Base-by-base conservation (phyloP, 2,888 invertebrate species). In the Tetanocera ferruginea region DNA sequence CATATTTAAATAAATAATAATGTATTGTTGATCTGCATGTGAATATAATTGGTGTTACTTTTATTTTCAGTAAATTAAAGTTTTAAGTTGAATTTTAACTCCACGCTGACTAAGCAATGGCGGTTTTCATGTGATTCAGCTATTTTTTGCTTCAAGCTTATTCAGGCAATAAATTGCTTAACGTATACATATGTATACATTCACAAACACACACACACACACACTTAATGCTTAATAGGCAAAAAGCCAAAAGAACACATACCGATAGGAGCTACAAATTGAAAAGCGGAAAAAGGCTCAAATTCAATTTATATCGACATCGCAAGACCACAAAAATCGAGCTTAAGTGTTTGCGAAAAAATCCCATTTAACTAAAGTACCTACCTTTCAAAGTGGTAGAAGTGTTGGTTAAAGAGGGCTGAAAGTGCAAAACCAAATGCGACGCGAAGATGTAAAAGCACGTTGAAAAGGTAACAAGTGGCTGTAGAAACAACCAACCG, bases 281-380 rank as follows among this genome's bases (percentile, higher is more conserved):
- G 64, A 79, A 80, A 80, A 78, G 79, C 78, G 67, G 76, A 78
- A 79, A 80, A 81, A 85, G 82, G 82, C 84, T 83, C 83, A 87
- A 87, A 87, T 87, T 87, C 87, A 87, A 87, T 87, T 87, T 86
- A 84, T 86, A 87, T 87, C 86, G 85, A 85, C 85, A 83, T 81
- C 75, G 71, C 49, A 80, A 81, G 81, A 82, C 81, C 78, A 76
- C 79, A 81, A 80, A 83, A 81, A 82, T 80, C 80, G 76, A 79
- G 77, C 79, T 75, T 80, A 80, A 80, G 82, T 84, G 82, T 84
- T 82, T 85, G 86, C 78, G 77, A 80, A 81, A 74, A 80, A 80
- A 71, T 76, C 78, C 84, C 84, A 85, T 87, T 87, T 84, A 86
- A 85, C 83, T 83, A 84, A 86, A 86, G 85, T 85, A 85, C 83